These are phyloP conservation scores for Steatocranus sp. DNA, from an alignment of 2,797 vertebrate species.

Conservation along the genomic window DNA sequence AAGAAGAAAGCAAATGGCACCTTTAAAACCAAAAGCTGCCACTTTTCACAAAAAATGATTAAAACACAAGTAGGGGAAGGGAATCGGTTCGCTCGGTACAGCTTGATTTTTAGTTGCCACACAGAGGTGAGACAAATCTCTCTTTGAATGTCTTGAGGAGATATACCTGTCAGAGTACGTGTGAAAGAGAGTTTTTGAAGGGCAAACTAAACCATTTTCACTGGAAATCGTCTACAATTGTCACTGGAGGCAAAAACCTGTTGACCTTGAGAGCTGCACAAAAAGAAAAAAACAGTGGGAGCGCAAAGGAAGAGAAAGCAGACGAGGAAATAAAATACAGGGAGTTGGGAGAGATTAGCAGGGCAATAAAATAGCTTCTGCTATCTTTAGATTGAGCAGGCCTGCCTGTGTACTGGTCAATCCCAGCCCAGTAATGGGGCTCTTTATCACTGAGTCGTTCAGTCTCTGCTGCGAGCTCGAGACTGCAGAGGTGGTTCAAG, in stretches of 20 bases:
- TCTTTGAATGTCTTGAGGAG: not conserved
- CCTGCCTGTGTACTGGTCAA: conserved; percentile 49
- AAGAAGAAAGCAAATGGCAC: not conserved
- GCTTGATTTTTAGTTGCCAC: not conserved
- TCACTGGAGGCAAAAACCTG: conserved; percentile 34
- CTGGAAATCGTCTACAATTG: conserved; percentile 11
- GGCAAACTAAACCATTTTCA: conserved; percentile 28
- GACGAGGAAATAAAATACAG: conserved; percentile 47
- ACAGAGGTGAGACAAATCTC: not conserved
- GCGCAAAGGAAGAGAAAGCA: not conserved
- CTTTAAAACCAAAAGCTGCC: not conserved
- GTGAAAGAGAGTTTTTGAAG: not conserved
- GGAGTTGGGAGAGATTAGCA: conserved; percentile 55
- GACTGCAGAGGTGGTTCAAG: not conserved
- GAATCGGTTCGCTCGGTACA: not conserved
- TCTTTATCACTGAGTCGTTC: conserved; percentile 49
- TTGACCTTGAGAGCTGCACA: conserved; percentile 50
- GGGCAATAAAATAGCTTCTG: conserved; percentile 56
- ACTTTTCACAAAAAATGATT: not conserved
- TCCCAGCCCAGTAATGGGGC: conserved; percentile 53
- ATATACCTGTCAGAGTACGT: not conserved
- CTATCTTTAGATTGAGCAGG: conserved; percentile 54
- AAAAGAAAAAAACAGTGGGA: conserved; percentile 23
- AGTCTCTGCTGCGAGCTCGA: not conserved
- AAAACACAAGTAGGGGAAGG: not conserved